phyloP scores from a whole-genome alignment of 2,888 invertebrate species.

The Formica aserva region DNA sequence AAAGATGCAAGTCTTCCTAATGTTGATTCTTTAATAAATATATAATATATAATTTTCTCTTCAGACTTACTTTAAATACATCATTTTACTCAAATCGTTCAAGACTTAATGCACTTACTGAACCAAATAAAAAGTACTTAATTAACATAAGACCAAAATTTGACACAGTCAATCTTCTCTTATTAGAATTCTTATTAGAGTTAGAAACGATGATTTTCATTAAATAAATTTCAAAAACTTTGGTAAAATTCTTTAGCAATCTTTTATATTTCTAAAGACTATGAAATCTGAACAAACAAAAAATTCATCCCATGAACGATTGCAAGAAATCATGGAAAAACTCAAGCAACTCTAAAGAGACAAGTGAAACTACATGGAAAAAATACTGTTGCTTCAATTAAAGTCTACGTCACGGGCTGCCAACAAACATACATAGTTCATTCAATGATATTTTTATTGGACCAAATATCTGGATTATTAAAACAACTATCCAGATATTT shows the following conservation, averaged over 20 bases:
- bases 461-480: too few relatives aligned
- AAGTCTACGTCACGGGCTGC: too few relatives aligned
- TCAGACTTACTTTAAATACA: background rate
- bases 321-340: background rate
- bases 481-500: too few relatives aligned
- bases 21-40: background rate
- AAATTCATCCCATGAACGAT: background rate
- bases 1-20: background rate
- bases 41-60: background rate
- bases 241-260: background rate
- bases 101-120: background rate
- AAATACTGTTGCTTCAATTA: too few relatives aligned
- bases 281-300: constrained; percentile 2
- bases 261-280: background rate
- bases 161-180: background rate
- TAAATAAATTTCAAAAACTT: background rate
- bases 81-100: background rate
- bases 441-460: too few relatives aligned
- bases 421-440: too few relatives aligned
- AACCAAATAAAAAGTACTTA: background rate
- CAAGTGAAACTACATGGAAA: background rate
- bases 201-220: background rate
- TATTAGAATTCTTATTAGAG: background rate
- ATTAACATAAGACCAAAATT: background rate
- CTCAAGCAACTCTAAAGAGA: background rate